Evolutionary conservation across 2,113 vertebrate genomes (phyloP).

Genomic region (Neolamprologus brichardi): DNA sequence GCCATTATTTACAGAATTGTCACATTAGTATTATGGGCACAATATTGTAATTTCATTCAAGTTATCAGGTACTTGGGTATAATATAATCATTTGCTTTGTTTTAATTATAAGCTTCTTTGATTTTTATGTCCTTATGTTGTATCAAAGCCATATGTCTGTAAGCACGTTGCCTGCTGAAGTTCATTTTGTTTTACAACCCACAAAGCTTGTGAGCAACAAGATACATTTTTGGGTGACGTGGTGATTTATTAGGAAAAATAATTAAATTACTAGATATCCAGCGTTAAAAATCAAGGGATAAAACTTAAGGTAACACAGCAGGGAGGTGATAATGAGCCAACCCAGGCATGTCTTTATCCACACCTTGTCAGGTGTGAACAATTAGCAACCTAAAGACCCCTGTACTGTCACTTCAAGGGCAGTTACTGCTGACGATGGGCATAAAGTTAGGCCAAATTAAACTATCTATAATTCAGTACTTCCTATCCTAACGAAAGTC

Average conservation of each 20-base stretch:
- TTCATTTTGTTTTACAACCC: background rate
- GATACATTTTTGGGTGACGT: background rate
- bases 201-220: background rate
- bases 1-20: background rate
- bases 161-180: background rate
- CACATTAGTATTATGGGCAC: background rate
- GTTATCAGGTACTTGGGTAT: background rate
- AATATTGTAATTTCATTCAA: background rate
- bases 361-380: background rate
- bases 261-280: background rate
- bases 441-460: background rate
- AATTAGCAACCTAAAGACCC: background rate
- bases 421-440: background rate
- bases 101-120: background rate
- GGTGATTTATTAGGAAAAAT: background rate
- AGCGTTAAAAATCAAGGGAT: background rate
- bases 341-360: background rate
- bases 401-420: background rate
- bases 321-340: background rate
- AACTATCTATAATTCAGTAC: background rate
- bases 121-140: background rate
- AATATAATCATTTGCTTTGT: background rate
- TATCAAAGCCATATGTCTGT: background rate
- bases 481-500: background rate
- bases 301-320: background rate